A percentile compares a stretch with the other conserved stretches of the same genome.
Conservation (phyloP, 2,797 vertebrate genomes). For the Ptychadena robeensis region DNA sequence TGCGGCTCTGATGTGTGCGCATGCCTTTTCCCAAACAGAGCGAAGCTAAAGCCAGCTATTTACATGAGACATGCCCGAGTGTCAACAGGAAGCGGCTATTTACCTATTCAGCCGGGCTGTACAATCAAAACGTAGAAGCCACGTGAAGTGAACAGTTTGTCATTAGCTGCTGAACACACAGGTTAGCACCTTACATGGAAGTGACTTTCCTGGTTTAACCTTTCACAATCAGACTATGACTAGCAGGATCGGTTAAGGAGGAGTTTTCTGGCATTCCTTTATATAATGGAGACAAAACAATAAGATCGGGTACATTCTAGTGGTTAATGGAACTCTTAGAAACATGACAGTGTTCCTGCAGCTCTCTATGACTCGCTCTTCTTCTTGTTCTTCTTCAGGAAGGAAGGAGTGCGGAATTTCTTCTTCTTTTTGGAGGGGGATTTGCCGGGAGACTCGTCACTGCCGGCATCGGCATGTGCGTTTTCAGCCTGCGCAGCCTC, state of each 20-base stretch:
- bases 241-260: slow-evolving; percentile 66
- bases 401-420: slow-evolving; percentile 98
- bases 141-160: slow-evolving; percentile 6
- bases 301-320: slow-evolving; percentile 85
- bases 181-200: slow-evolving; percentile 73
- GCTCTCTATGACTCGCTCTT: slow-evolving; percentile 88
- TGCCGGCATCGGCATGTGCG: slow-evolving; percentile 79
- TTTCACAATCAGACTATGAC: slow-evolving; percentile 67
- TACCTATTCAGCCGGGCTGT: not conserved
- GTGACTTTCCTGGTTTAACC: slow-evolving; percentile 66
- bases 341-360: slow-evolving; percentile 70
- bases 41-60: slow-evolving; percentile 15
- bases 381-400: slow-evolving; percentile 99
- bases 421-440: slow-evolving; percentile 99
- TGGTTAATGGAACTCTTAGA: slow-evolving; percentile 79
- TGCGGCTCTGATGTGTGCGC: not conserved
- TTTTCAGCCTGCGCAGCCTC: slow-evolving; percentile 4
- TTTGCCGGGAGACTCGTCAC: slow-evolving; percentile 95
- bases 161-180: slow-evolving; percentile 64
- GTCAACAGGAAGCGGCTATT: not conserved
- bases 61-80: slow-evolving; percentile 17
- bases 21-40: not conserved
- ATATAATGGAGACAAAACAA: slow-evolving; percentile 73
- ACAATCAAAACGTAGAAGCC: slow-evolving; percentile 3
- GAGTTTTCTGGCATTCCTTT: slow-evolving; percentile 75